Base-by-base conservation (phyloP, 2,797 vertebrate species). In the Smutsia temminckii region DNA sequence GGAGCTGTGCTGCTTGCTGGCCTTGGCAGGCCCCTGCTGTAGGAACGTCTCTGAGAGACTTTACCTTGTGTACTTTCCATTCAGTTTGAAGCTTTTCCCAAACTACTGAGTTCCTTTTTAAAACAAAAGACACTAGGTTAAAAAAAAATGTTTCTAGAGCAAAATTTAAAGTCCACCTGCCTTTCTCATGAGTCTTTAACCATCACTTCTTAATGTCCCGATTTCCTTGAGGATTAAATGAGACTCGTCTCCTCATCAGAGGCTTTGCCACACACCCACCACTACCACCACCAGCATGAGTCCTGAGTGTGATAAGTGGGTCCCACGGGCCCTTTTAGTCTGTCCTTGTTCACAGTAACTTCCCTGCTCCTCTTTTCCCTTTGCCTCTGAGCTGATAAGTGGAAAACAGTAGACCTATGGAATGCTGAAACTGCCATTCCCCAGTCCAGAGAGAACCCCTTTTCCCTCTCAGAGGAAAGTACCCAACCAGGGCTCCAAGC, bases 31-130 rank as follows among this genome's bases (percentile, higher is more conserved):
- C 81, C 71, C n/a, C 27, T 23, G 55, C 37, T 42, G 6, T 40
- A 64, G 46, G 59, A 86, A 61, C 7, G 20, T 91, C 69, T 87
- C 51, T 46, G 46, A 80, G 46, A 92, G 32, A 74, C 40, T 75
- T n/a, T 9, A 57, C 7, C 71, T 80, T 53, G 25, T 23, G 46
- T 64, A 69, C n/a, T 85, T 88, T 37, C 61, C 49, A 29, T 83
- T 86, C 53, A 95, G 55, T 77, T 89, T 71, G 32, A 68, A 7
- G 16, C 46, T 87, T 37, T 69, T 84, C 40, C 34, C 51, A 53
- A n/a, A 95, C 95, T 21, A 64, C 42, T 53, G 64, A 91, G 40
- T 89, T 92, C 27, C 46, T 42, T 75, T 95, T 94, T 71, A 66
- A 94, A 86, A 95, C 29, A 72, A 85, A 68, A 75, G 40, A 90